Evolutionary conservation across 2,113 vertebrate species (phyloP).

Genomic region (Ammodytes dubius): DNA sequence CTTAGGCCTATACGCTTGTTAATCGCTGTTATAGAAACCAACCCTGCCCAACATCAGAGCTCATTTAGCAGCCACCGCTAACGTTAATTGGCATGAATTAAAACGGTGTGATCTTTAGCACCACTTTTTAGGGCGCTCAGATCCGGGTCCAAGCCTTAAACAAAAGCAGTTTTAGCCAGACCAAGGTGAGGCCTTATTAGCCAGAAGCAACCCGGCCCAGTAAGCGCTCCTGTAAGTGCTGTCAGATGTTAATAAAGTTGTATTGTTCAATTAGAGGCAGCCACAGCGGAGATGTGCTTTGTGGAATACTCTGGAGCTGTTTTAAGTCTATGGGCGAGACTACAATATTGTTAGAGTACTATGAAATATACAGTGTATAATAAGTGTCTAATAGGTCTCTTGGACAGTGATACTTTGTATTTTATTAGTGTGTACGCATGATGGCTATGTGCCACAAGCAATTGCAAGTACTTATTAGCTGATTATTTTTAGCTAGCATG

Average conservation of each 20-base stretch:
- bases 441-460: background rate
- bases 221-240: slow-evolving; percentile 70
- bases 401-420: background rate
- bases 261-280: slow-evolving; percentile 22
- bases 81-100: slow-evolving; percentile 70
- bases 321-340: background rate
- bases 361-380: background rate
- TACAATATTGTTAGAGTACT: background rate
- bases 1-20: slow-evolving; percentile 42
- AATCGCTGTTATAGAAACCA: slow-evolving; percentile 53
- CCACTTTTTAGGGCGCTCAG: slow-evolving; percentile 49
- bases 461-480: background rate
- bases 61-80: slow-evolving; percentile 61
- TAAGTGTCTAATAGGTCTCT: background rate
- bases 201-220: slow-evolving; percentile 36
- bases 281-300: slow-evolving; percentile 28
- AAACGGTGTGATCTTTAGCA: slow-evolving; percentile 56
- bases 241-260: slow-evolving; percentile 76
- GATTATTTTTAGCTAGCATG: background rate
- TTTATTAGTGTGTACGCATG: background rate
- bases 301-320: slow-evolving; percentile 17
- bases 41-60: slow-evolving; percentile 60
- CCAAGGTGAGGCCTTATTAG: slow-evolving; percentile 47
- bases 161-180: slow-evolving; percentile 36
- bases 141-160: slow-evolving; percentile 72